Evolutionary conservation across 2,797 vertebrate species (phyloP).

Genomic region (Manis javanica): DNA sequence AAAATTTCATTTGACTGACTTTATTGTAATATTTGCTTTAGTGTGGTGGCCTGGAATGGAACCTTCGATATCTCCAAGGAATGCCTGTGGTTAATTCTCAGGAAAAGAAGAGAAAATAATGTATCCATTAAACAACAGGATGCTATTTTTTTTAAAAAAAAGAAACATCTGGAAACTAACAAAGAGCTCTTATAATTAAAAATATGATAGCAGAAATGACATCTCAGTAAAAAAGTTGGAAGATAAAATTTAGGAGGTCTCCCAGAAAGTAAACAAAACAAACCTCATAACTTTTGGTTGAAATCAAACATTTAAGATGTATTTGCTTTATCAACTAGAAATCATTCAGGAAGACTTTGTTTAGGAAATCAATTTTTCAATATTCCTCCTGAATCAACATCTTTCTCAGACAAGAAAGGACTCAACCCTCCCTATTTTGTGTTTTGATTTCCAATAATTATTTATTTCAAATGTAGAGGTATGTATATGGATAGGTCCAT

Average conservation of each 20-base stretch:
- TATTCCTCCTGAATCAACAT: background rate
- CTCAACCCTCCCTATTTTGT: background rate
- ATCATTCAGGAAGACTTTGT: background rate
- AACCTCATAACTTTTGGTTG: background rate
- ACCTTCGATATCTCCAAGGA: no score
- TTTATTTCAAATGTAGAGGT: background rate
- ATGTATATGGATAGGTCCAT: background rate
- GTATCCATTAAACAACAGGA: background rate
- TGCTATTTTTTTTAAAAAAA: background rate
- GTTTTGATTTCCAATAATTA: background rate
- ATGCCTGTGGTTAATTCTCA: background rate
- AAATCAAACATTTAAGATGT: conserved; percentile 45
- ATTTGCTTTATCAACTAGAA: conserved; percentile 56
- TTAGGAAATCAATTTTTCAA: conserved; percentile 18
- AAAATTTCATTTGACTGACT: no score
- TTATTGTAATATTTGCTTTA: no score
- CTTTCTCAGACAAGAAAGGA: background rate
- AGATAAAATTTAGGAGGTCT: background rate
- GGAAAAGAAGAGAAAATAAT: background rate
- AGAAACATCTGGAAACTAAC: background rate
- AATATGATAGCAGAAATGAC: background rate
- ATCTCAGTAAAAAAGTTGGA: background rate
- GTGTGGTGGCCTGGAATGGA: no score
- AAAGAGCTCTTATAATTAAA: background rate
- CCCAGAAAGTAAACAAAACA: background rate